phyloP scores from a whole-genome alignment of 2,113 vertebrate species.

The Mobula birostris region DNA sequence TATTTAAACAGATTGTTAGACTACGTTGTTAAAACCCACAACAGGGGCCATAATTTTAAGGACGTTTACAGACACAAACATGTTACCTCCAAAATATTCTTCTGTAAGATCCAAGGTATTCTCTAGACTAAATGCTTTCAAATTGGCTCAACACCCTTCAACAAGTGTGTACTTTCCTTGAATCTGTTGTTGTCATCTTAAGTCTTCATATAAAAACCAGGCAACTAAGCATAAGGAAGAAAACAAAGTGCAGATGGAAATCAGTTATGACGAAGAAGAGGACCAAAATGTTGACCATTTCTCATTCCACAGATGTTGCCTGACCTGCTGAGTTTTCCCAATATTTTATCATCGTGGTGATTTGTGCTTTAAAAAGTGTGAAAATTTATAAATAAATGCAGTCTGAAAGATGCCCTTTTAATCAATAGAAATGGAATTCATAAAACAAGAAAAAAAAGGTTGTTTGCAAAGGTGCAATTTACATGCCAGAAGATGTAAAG shows the following conservation, averaged over 20 bases:
- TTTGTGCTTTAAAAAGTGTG: neutral
- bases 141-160: neutral
- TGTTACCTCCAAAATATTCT: neutral
- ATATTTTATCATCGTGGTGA: too few species aligned
- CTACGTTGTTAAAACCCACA: neutral
- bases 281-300: too few species aligned
- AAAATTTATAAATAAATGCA: neutral
- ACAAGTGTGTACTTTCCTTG: neutral
- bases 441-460: neutral
- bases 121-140: neutral
- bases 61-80: conserved; percentile 1
- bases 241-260: too few species aligned
- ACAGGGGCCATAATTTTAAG: neutral
- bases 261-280: too few species aligned
- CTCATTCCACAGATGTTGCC: too few species aligned
- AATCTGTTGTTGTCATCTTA: neutral
- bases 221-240: neutral
- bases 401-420: neutral
- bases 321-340: too few species aligned
- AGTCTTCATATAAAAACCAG: neutral
- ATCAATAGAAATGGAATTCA: neutral
- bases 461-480: neutral
- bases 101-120: neutral
- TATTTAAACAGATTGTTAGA: neutral
- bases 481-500: neutral